These are phyloP conservation scores for Galerucella calmariensis DNA, from an alignment of 2,888 invertebrate species.

Conservation along the genomic window DNA sequence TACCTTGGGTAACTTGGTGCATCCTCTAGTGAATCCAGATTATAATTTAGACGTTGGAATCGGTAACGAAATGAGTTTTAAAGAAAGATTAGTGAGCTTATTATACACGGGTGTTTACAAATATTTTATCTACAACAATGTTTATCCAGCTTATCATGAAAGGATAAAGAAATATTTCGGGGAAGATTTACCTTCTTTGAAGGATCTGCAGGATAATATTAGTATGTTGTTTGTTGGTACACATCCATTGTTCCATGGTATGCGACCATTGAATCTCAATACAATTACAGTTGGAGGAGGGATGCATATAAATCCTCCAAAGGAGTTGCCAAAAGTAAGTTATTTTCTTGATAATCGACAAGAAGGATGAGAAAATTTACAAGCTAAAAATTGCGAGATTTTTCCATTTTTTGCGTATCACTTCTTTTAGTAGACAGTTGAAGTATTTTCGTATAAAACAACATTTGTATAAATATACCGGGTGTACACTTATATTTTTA, in stretches of 20 bases:
- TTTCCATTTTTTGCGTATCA: too few relatives aligned
- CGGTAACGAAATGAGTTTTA: slow-evolving; percentile 50
- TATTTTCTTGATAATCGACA: too few relatives aligned
- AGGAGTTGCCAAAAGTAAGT: slow-evolving; percentile 54
- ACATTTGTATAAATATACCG: too few relatives aligned
- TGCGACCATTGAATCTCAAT: slow-evolving; percentile 56
- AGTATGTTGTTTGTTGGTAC: slow-evolving; percentile 58
- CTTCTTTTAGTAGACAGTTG: too few relatives aligned
- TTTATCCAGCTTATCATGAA: slow-evolving; percentile 41
- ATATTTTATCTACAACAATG: slow-evolving; percentile 19
- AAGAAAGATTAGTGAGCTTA: slow-evolving; percentile 52
- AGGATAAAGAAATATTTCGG: slow-evolving; percentile 55
- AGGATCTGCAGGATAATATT: slow-evolving; percentile 53
- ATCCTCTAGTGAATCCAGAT: slow-evolving; percentile 59
- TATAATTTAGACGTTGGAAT: slow-evolving; percentile 50
- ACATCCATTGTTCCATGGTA: slow-evolving; percentile 56
- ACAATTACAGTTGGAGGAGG: slow-evolving; percentile 58
- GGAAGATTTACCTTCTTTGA: slow-evolving; percentile 49
- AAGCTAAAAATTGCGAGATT: too few relatives aligned
- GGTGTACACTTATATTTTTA: too few relatives aligned
- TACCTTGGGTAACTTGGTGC: slow-evolving; percentile 56
- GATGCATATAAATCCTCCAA: slow-evolving; percentile 50
- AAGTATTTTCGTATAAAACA: too few relatives aligned
- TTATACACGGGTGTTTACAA: slow-evolving; percentile 30
- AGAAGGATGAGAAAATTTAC: neutral